Conservation (phyloP, 2,797 vertebrate species). For the Sparus aurata region DNA sequence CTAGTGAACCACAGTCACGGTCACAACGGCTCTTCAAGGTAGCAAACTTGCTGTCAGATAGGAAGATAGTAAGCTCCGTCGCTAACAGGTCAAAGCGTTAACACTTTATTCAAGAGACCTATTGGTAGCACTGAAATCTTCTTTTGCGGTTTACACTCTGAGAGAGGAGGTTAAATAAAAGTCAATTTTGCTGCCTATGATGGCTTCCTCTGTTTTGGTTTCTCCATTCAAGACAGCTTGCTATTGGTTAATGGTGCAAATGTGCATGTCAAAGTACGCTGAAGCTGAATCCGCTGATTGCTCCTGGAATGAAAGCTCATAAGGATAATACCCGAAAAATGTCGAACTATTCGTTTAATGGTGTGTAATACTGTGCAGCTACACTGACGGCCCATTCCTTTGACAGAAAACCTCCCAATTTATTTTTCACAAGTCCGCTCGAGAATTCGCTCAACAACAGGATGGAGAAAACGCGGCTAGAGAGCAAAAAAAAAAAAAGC, state of each 20-base stretch:
- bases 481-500: neutral
- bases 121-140: neutral
- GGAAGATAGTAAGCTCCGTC: neutral
- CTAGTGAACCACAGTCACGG: too few relatives aligned
- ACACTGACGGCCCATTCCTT: slow-evolving; percentile 15
- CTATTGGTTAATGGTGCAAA: neutral
- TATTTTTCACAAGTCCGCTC: slow-evolving; percentile 57
- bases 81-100: neutral
- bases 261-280: neutral
- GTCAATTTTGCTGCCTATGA: neutral
- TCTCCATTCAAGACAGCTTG: neutral
- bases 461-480: slow-evolving; percentile 3
- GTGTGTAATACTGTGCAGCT: slow-evolving; percentile 9
- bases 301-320: slow-evolving; percentile 1
- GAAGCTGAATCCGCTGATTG: neutral
- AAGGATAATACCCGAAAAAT: neutral
- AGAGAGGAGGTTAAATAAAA: neutral
- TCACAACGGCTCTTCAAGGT: neutral
- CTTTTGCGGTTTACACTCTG: neutral
- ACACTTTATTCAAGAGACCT: neutral
- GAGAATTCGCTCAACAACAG: slow-evolving; percentile 53
- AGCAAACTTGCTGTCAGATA: neutral
- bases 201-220: neutral
- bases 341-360: neutral
- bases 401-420: slow-evolving; percentile 53